Base-by-base conservation (phyloP, 2,797 vertebrate genomes). In the Arctocebus calabarensis region DNA sequence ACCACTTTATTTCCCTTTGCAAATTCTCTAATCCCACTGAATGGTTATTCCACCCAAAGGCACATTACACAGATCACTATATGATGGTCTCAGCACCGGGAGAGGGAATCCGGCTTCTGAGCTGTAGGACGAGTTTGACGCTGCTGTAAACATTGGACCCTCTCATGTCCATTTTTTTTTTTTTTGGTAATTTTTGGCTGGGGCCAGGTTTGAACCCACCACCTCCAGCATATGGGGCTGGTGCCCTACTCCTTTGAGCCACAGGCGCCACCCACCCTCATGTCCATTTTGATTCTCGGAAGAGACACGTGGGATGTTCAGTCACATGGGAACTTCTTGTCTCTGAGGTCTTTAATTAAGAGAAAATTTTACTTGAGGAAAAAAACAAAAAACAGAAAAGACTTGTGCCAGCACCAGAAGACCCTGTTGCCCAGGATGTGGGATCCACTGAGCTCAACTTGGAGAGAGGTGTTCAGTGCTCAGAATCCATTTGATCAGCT, bases 1-100 rank as follows among this genome's bases (percentile, higher is more conserved):
- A n/a, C 13, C 5, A 64, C 64, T 22, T 16, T 43, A 52, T 45
- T 82, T 22, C 9, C 66, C 23, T 71, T 45, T 29, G 66, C 57
- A 61, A 48, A 45, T 34, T 57, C 52, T 29, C 1, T 48, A 3
- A 1, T 8, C 17, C 52, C 29, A 5, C 29, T 1, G 9, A 59
- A 43, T 57, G 32, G 5, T 27, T 27, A 57, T 3, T 43, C 52
- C n/a, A 11, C 62, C 29, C 9, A 8, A 43, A 29, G 70, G 25
- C 6, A 3, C 11, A 55, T n/a, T 52, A 52, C 10, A 10, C 10
- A 0, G 3, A 8, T 22, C 2, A 0, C 22, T 43, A 37, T 20
- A 13, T 20, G 9, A 14, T 48, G 48, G 62, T 55, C 48, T 70
- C 1, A 0, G n/a, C 34, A 45, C 45, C 6, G 88, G 25, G 13